Evolutionary conservation across 64 coral and sea anemone species (phyloP), one percentile per base, ranked within the genome.

Genomic region (Hydrozoanthus tunicans): DNA sequence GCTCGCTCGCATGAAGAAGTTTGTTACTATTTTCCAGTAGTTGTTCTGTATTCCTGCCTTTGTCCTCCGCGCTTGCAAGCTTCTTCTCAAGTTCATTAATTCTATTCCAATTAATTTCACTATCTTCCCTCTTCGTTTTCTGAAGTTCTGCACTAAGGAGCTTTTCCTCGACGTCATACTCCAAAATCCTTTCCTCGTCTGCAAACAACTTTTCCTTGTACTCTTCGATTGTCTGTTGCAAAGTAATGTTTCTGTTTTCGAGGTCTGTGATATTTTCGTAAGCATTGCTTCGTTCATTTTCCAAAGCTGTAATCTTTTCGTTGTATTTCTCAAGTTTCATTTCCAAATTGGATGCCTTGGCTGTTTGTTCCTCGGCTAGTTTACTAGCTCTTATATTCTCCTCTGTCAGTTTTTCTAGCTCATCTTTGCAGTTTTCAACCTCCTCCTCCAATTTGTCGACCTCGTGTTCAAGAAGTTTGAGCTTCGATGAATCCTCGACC

Each of bases 141-240:
- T 91, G 91, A 25, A 93, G 61, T 90, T 93, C 94, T 20, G 86
- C 94, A 56, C 79, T 58, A 5, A 96, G 81, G 24, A 93, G 86
- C 63, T 96, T 96, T 64, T 93, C 94, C 69, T 93, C 95, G 6
- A 93, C 77, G 59, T 94, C 94, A 73, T 86, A 89, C 71, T 93
- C 92, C 53, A 83, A 55, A 25, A 96, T 71, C 56, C 79, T 78
- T 27, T 97, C 95, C 70, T 97, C 92, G 10, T 66, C 78, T 6
- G 62, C 54, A 2, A 64, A 78, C 17, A 91, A 63, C 20, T 89
- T 97, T 8, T 92, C 92, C 61, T 80, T 93, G 59, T 77, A 89
- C 13, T 77, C 78, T 23, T 77, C 94, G 10, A 95, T 73, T 77
- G 92, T 77, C 7, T 92, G 59, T 25, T 95, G 83, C 58, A 92